Conservation (phyloP, 2,888 invertebrate genomes). For the Aleiodes alternator region DNA sequence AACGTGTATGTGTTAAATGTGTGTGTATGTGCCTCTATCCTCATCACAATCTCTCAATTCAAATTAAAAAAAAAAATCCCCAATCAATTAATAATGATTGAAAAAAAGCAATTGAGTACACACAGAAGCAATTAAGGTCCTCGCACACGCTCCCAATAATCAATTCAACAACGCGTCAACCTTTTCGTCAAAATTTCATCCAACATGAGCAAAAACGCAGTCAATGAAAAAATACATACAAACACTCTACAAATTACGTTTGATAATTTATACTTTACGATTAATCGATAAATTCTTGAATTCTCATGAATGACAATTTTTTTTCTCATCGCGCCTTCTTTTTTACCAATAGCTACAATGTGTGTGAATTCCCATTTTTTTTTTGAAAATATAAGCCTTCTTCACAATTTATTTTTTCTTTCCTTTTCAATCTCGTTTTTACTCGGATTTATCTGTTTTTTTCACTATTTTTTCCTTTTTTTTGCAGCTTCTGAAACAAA, state of each 20-base stretch:
- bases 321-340: slow-evolving; percentile 17
- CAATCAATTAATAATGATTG: slow-evolving; percentile 36
- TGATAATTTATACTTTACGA: slow-evolving; percentile 27
- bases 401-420: slow-evolving; percentile 15
- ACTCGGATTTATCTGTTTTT: not conserved
- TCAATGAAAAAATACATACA: slow-evolving; percentile 68
- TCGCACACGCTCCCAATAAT: slow-evolving; percentile 45
- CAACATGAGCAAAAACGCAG: slow-evolving; percentile 68
- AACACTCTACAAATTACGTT: slow-evolving; percentile 60
- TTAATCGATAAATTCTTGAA: slow-evolving; percentile 51
- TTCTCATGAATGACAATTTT: slow-evolving; percentile 17
- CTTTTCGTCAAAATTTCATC: slow-evolving; percentile 53
- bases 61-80: not conserved
- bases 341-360: not conserved
- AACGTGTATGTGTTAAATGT: slow-evolving; percentile 30
- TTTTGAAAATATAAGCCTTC: too few species aligned
- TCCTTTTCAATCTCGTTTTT: not conserved
- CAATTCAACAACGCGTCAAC: slow-evolving; percentile 60
- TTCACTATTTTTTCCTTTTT: not conserved
- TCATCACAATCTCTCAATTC: slow-evolving; percentile 21
- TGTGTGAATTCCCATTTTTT: not conserved
- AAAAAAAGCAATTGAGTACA: slow-evolving; percentile 42
- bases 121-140: not conserved
- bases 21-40: too few species aligned
- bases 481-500: slow-evolving; percentile 4